Evolutionary conservation across 2,113 vertebrate species (phyloP), one percentile per base, ranked within the genome.

Genomic region (Stigmatopora argus): DNA sequence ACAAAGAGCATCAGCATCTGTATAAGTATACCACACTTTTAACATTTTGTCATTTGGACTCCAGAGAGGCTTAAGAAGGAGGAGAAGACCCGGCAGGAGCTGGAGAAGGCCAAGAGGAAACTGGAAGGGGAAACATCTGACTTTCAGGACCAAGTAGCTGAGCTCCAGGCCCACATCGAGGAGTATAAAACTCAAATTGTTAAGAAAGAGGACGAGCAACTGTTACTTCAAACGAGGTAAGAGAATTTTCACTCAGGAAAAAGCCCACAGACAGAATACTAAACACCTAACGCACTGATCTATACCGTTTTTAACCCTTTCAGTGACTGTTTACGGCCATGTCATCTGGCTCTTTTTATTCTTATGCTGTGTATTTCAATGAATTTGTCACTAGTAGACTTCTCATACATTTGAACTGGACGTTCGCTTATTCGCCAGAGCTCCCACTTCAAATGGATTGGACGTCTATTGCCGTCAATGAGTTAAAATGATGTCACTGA

Each of bases 171-270:
- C 1, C 96, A 98, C 80, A 94, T 92, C 0, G 95, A 98, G 1
- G 97, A 99, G 77, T 83, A 95, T 23, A 99, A 99, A 79, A 72
- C 90, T 66, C 96, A 97, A 78, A 72, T 99, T 82, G 86, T 89
- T 76, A 99, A 98, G 88, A 99, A 99, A 21, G 97, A 99, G 23
- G 97, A 99, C 47, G 96, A 99, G 81, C 93, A 99, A 46, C 96
- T 97, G 89, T 86, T 92, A 41, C 91, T 95, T 0, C 90, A 97
- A 75, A 81, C 93, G 4, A 95, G 97, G 97, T 98, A 87, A 51
- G 75, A 35, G 23, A 62, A 1, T 15, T 5, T 59, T 23, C 7
- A 10, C 11, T 4, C 6, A 44, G 14, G 26, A 12, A 57, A 44
- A 60, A 19, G 26, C 31, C 66, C 51, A 45, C 47, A 14, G 48